Percentiles rank a stretch among this genome's conserved stretches.
phyloP scores from a whole-genome alignment of 2,888 invertebrate species.

The Allygus modestus region DNA sequence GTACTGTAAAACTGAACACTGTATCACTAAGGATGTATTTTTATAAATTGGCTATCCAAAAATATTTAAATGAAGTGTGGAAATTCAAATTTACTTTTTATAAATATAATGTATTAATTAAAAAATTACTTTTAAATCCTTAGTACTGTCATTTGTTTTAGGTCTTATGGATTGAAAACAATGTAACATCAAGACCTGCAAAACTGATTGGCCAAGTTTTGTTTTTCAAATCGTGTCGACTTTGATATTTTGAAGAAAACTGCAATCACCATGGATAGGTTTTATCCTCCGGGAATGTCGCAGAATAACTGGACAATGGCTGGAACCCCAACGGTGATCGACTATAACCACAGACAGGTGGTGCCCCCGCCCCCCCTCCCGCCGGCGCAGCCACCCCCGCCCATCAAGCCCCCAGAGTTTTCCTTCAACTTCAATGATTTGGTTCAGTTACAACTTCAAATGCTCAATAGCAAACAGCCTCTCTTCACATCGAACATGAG shows the following conservation, averaged over 20 bases:
- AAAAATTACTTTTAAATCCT: not conserved
- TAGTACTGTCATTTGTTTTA: not conserved
- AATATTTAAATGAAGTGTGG: too few species aligned
- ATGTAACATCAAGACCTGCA: not conserved
- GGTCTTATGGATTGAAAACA: not conserved
- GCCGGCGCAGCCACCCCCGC: not conserved
- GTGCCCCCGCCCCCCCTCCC: not conserved
- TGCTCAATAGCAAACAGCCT: not conserved
- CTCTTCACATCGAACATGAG: not conserved
- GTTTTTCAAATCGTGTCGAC: not conserved
- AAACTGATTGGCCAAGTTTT: not conserved
- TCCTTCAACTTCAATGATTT: not conserved
- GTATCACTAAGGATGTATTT: too few species aligned
- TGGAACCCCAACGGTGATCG: not conserved
- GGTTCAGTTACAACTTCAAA: conserved; percentile 22
- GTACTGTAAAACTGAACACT: too few species aligned
- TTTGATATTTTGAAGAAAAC: not conserved
- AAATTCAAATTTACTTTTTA: too few species aligned
- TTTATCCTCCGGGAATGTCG: not conserved
- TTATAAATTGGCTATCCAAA: too few species aligned
- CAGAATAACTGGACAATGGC: not conserved
- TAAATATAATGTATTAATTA: not conserved
- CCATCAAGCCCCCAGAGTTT: not conserved
- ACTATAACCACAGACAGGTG: not conserved
- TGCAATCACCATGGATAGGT: not conserved